Evolutionary conservation across 1,140 invertebrate genomes (phyloP).

Genomic region (Trypoxylus dichotomus): DNA sequence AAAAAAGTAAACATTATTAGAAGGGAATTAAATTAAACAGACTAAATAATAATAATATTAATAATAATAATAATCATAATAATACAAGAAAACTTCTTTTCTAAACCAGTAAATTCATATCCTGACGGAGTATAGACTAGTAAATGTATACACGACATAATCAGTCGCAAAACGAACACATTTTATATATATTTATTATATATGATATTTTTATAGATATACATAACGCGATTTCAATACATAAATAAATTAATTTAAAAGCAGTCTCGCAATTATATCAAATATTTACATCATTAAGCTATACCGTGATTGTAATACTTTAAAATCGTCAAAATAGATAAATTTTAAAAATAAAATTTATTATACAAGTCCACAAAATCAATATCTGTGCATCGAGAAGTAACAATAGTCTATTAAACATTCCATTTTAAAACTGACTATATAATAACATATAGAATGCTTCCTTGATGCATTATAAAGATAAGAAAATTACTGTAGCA

Average conservation of each 20-base stretch:
- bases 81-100: conserved; percentile 1
- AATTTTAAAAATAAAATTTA: neutral
- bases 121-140: conserved; percentile 30
- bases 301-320: conserved; percentile 22
- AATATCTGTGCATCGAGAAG: neutral
- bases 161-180: conserved; percentile 24
- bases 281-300: conserved; percentile 29
- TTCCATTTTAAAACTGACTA: no score
- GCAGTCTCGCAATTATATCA: conserved; percentile 28
- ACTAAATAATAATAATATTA: conserved; percentile 32
- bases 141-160: conserved; percentile 18
- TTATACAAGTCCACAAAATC: neutral
- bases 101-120: conserved; percentile 14
- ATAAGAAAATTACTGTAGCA: no score
- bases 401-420: no score
- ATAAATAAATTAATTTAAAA: conserved; percentile 29
- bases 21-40: conserved; percentile 14
- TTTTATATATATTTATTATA: conserved; percentile 3
- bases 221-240: conserved; percentile 21
- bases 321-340: neutral
- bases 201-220: no score
- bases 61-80: conserved; percentile 22
- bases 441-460: no score
- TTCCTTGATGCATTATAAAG: no score
- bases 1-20: neutral